Conservation (phyloP, 2,113 vertebrate genomes). For the Calidris pugnax region DNA sequence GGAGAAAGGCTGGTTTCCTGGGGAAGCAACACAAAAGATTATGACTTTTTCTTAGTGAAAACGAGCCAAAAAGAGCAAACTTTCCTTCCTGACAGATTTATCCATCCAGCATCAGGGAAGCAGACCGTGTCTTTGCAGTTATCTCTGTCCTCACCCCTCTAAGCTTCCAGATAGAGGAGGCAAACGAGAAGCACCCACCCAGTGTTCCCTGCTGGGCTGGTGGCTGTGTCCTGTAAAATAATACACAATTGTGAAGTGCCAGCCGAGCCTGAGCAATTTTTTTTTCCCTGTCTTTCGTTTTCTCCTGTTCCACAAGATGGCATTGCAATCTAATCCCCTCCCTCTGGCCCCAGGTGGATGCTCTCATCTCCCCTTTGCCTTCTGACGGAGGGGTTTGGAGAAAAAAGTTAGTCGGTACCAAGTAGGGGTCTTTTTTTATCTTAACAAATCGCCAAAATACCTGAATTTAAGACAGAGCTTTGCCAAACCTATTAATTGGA, state of each 20-base stretch:
- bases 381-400: not conserved
- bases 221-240: not conserved
- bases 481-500: not conserved
- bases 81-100: rapidly evolving
- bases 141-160: not conserved
- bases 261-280: not conserved
- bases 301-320: constrained; percentile 61
- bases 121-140: not conserved
- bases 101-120: not conserved
- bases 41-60: not conserved
- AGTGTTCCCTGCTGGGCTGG: not conserved
- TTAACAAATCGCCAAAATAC: not conserved
- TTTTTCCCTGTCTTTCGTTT: not conserved
- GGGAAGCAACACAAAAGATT: not conserved
- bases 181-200: rapidly evolving
- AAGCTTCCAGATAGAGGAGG: not conserved
- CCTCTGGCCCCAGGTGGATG: not conserved
- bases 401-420: not conserved
- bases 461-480: not conserved
- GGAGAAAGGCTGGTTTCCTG: not conserved
- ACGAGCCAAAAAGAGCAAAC: not conserved
- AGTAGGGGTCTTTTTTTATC: not conserved
- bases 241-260: rapidly evolving
- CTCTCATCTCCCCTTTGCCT: not conserved
- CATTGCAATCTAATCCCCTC: constrained; percentile 35